These are phyloP conservation scores for Caenorhabditis sinica DNA, from an alignment of 2,888 invertebrate species.

Conservation along the genomic window DNA sequence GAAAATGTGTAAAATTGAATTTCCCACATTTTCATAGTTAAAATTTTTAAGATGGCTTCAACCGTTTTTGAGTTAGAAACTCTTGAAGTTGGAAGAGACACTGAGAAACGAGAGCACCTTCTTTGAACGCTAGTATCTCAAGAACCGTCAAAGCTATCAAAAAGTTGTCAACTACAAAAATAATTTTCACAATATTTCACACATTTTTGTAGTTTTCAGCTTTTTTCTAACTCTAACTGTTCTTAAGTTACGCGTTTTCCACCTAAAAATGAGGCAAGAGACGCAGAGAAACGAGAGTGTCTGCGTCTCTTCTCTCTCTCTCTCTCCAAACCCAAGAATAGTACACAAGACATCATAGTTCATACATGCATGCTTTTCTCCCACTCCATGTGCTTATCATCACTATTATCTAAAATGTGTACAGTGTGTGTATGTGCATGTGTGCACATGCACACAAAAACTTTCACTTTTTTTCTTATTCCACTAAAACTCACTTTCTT, in stretches of 20 bases:
- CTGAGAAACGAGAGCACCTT: neutral
- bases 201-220: neutral
- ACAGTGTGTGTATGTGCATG: neutral
- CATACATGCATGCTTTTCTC: neutral
- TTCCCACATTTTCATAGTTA: no score
- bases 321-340: neutral
- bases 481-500: conserved; percentile 63
- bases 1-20: no score
- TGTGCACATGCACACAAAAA: conserved; percentile 1
- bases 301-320: neutral
- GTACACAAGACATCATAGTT: conserved; percentile 49
- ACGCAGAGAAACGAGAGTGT: neutral
- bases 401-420: conserved; percentile 4
- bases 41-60: neutral
- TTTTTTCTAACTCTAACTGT: neutral
- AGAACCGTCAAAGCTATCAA: neutral
- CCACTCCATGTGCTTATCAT: neutral
- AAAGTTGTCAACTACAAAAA: neutral
- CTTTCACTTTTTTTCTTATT: conserved; percentile 19
- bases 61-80: neutral
- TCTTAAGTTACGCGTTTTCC: neutral
- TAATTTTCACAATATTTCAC: neutral
- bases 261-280: no score
- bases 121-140: neutral
- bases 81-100: neutral